phyloP scores from a whole-genome alignment of 2,888 invertebrate genomes.

The Luffia ferchaultella region DNA sequence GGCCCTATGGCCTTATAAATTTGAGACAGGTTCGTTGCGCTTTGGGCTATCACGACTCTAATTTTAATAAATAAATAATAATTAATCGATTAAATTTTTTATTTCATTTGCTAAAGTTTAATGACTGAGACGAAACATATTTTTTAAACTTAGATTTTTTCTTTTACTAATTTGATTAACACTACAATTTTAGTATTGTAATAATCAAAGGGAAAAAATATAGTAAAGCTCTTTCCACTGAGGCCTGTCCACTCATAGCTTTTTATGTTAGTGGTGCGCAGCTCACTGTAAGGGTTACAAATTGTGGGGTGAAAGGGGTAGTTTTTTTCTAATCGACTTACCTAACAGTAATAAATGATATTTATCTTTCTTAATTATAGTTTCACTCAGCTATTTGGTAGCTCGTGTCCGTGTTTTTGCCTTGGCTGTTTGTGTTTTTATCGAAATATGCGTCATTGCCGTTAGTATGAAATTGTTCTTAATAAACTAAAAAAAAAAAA shows the following conservation, averaged over 20 bases:
- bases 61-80: no score
- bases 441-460: slow-evolving; percentile 57
- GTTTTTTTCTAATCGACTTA: slow-evolving; percentile 66
- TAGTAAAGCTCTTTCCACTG: slow-evolving; percentile 29
- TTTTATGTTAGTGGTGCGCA: slow-evolving; percentile 46
- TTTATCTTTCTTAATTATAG: slow-evolving; percentile 67
- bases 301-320: slow-evolving; percentile 67
- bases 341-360: slow-evolving; percentile 66
- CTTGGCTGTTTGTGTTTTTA: slow-evolving; percentile 52
- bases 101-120: no score
- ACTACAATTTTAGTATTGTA: no score
- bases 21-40: no score
- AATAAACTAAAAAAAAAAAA: background rate
- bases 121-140: no score
- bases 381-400: slow-evolving; percentile 55
- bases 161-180: no score
- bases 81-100: no score
- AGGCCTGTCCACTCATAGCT: slow-evolving; percentile 26
- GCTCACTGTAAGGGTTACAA: slow-evolving; percentile 66
- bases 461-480: slow-evolving; percentile 31
- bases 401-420: slow-evolving; percentile 54
- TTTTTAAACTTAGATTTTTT: no score
- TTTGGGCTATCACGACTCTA: no score
- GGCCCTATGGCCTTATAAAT: no score
- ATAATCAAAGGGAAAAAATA: no score